A percentile compares a stretch with the other conserved stretches of the same genome.
phyloP scores from a whole-genome alignment of 2,113 vertebrate species.

The Phrynosoma platyrhinos region DNA sequence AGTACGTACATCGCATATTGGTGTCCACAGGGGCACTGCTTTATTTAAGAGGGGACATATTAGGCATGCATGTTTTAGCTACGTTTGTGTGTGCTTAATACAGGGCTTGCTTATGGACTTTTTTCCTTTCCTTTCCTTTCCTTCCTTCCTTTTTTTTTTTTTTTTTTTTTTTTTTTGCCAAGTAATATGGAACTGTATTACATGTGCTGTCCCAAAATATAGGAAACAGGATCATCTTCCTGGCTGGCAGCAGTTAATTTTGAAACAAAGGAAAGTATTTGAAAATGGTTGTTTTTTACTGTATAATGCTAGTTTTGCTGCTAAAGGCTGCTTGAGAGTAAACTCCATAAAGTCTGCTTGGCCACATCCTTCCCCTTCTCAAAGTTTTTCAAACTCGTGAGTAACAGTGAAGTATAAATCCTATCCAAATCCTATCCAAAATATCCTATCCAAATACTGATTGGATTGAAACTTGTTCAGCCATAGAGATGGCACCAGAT shows the following conservation, averaged over 20 bases:
- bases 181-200: conserved; percentile 4
- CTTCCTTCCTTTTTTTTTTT: too few species aligned
- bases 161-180: too few species aligned
- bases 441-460: neutral
- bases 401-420: neutral
- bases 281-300: neutral
- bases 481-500: neutral
- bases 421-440: neutral
- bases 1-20: neutral
- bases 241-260: conserved; percentile 16
- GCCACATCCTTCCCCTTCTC: neutral
- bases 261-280: conserved; percentile 19
- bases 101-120: neutral
- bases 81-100: neutral
- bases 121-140: too few species aligned
- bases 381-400: neutral
- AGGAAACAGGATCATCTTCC: conserved; percentile 1
- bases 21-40: neutral
- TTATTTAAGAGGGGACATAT: neutral
- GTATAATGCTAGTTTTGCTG: too few species aligned
- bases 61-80: conserved; percentile 7
- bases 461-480: neutral
- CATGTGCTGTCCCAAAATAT: conserved; percentile 19
- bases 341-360: too few species aligned
- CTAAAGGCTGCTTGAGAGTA: too few species aligned